These are phyloP conservation scores for Lissocephala sabroskyi DNA, from an alignment of 2,888 invertebrate genomes.

Conservation along the genomic window DNA sequence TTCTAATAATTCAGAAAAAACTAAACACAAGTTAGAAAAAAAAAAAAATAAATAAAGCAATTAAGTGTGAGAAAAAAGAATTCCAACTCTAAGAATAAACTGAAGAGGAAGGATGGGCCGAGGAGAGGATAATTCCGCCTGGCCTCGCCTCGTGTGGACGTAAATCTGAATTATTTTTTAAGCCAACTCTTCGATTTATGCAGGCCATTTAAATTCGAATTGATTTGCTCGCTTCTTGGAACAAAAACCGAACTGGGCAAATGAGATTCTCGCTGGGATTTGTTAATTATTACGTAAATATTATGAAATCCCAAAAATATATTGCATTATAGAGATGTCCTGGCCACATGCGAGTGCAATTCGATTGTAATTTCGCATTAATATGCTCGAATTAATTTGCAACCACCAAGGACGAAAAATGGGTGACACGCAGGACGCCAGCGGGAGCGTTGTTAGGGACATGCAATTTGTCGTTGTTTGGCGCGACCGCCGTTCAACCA, in stretches of 20 bases:
- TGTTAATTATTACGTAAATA: constrained; percentile 23
- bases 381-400: constrained; percentile 56
- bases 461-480: constrained; percentile 44
- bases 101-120: no score
- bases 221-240: neutral
- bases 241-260: no score
- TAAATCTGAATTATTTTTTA: constrained; percentile 69
- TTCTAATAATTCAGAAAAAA: no score
- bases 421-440: constrained; percentile 9
- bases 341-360: constrained; percentile 24
- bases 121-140: no score
- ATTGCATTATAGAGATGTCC: no score
- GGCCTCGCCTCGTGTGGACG: no score
- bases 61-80: no score
- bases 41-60: no score
- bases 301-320: constrained; percentile 42
- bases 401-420: constrained; percentile 33
- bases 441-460: constrained; percentile 1
- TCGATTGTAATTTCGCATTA: constrained; percentile 45
- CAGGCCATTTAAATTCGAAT: no score
- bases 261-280: neutral
- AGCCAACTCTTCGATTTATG: constrained; percentile 83
- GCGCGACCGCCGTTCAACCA: constrained; percentile 30
- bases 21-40: no score
- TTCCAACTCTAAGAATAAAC: no score